These are phyloP conservation scores for Chloroceryle inda DNA, from an alignment of 2,797 vertebrate genomes.

Conservation along the genomic window DNA sequence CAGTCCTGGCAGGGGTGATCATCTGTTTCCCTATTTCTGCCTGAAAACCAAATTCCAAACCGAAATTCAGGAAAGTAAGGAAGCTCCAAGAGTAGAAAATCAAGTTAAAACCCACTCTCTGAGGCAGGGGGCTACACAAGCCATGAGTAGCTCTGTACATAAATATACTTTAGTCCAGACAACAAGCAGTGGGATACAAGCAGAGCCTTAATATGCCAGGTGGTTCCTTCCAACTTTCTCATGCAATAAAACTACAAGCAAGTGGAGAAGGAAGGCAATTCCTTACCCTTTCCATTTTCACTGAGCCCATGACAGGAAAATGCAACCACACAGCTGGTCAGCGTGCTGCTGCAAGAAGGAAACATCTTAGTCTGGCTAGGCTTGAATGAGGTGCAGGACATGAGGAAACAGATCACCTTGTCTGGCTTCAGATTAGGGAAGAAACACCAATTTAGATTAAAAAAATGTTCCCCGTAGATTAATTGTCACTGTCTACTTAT, in stretches of 20 bases:
- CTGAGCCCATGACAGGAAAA: neutral
- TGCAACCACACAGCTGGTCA: fast-evolving
- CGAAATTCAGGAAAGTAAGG: neutral
- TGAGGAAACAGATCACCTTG: neutral
- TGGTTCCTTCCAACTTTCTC: neutral
- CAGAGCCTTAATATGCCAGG: neutral
- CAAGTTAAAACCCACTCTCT: neutral
- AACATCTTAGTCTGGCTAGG: fast-evolving
- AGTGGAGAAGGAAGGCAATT: neutral
- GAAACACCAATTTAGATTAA: neutral
- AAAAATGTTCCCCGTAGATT: neutral
- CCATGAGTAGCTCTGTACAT: neutral
- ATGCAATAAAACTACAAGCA: neutral
- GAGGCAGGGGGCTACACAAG: neutral
- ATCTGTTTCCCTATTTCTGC: neutral
- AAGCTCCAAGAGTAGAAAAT: neutral
- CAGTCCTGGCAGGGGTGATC: fast-evolving
- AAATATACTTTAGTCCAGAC: neutral
- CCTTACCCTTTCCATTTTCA: neutral
- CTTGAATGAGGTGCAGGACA: neutral
- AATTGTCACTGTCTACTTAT: neutral
- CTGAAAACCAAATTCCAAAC: neutral
- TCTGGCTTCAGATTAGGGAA: neutral
- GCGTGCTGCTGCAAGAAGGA: neutral
- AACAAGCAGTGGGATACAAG: neutral